Evolutionary conservation across 2,888 invertebrate species (phyloP).

Genomic region (Phorcus lineatus): DNA sequence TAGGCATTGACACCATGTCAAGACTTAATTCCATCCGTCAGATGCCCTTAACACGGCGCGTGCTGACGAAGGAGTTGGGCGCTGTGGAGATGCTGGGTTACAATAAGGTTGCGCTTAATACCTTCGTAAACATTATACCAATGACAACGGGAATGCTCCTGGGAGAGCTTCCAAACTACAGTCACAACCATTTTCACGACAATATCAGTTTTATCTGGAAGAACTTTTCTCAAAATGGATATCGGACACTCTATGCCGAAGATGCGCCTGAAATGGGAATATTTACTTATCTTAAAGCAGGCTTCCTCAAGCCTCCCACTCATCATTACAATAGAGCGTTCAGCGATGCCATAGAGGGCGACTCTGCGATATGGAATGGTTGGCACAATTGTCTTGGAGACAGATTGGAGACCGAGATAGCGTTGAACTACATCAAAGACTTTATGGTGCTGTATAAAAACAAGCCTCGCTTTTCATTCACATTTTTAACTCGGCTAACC

Average conservation of each 20-base stretch:
- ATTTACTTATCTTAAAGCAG: constrained; percentile 87
- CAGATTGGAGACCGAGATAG: constrained; percentile 82
- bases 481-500: constrained; percentile 88
- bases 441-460: constrained; percentile 80
- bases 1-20: constrained; percentile 89
- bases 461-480: constrained; percentile 84
- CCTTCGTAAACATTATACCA: constrained; percentile 91
- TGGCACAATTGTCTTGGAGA: constrained; percentile 81
- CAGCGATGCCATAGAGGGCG: constrained; percentile 78
- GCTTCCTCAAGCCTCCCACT: constrained; percentile 69
- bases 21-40: constrained; percentile 89
- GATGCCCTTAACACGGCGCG: constrained; percentile 81
- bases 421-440: constrained; percentile 82
- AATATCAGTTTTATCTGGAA: no score
- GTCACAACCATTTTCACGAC: constrained; percentile 34
- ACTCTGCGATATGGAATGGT: constrained; percentile 52
- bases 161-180: constrained; percentile 67
- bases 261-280: constrained; percentile 86
- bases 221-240: no score
- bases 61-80: no score
- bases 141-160: constrained; percentile 82
- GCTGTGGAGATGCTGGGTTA: constrained; percentile 83
- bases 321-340: constrained; percentile 80
- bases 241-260: constrained; percentile 37
- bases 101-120: constrained; percentile 95